Evolutionary conservation across 2,113 vertebrate species (phyloP).

Genomic region (Ceyx melanurus): DNA sequence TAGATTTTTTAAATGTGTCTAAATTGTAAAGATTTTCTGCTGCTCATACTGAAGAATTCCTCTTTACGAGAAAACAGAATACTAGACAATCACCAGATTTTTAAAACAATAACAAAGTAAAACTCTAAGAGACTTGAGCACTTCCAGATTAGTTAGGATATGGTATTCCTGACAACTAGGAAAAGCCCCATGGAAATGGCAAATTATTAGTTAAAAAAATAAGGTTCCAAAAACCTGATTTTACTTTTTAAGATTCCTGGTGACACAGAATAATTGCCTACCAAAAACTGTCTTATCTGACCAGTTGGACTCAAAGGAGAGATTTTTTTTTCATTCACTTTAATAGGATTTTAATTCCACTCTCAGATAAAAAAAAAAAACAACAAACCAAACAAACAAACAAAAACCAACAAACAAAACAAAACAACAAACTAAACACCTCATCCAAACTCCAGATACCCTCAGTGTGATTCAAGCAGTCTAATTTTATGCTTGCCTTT

Average conservation of each 20-base stretch:
- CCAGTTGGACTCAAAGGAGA: neutral
- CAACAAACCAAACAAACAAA: neutral
- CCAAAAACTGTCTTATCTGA: neutral
- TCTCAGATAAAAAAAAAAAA: neutral
- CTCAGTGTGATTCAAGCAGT: neutral
- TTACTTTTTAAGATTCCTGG: neutral
- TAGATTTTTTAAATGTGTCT: neutral
- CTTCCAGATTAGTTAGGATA: neutral
- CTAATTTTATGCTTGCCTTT: neutral
- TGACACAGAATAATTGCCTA: neutral
- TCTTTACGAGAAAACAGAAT: neutral
- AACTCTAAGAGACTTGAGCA: neutral
- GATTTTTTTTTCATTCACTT: neutral
- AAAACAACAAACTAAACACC: neutral
- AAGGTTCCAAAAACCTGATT: neutral
- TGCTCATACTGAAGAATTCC: neutral
- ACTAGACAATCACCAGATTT: neutral
- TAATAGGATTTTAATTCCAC: neutral
- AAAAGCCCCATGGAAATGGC: neutral
- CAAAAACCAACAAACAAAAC: neutral
- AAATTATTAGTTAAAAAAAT: neutral
- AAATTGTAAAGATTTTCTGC: neutral
- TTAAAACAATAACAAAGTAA: neutral
- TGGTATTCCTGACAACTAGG: neutral
- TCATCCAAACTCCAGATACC: neutral